These are phyloP conservation scores for Corapipo altera DNA, from an alignment of 2,113 vertebrate species.

Conservation along the genomic window DNA sequence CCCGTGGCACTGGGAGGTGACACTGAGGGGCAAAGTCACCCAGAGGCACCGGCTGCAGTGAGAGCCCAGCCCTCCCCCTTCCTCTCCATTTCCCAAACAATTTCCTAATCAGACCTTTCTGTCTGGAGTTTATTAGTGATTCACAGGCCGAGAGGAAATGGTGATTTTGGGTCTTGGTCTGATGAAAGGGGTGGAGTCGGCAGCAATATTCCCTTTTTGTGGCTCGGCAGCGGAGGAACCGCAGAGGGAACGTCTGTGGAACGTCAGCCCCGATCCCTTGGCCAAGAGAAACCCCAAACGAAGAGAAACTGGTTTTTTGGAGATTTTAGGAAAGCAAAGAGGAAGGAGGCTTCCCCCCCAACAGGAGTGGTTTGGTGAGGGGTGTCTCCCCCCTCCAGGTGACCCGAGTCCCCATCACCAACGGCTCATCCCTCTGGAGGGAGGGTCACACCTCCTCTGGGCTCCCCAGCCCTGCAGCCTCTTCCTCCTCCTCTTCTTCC, in stretches of 20 bases:
- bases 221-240: neutral
- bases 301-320: neutral
- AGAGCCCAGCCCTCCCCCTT: neutral
- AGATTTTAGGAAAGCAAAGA: neutral
- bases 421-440: accelerated
- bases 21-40: neutral
- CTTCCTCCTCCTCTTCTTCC: neutral
- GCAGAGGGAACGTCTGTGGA: neutral
- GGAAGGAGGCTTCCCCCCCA: neutral
- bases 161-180: constrained; percentile 1
- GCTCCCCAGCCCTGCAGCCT: accelerated
- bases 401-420: accelerated
- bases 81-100: constrained; percentile 65
- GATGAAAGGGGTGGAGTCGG: constrained; percentile 21
- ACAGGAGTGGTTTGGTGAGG: too few species aligned
- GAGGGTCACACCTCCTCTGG: accelerated
- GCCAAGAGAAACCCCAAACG: neutral
- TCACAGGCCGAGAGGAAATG: constrained; percentile 66
- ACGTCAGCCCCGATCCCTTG: neutral
- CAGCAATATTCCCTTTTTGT: neutral
- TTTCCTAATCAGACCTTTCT: constrained; percentile 62
- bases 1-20: neutral
- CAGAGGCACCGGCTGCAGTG: neutral
- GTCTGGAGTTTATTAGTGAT: constrained; percentile 72
- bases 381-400: accelerated